Conservation (phyloP, 2,888 invertebrate genomes). For the Gymnoscelis rufifasciata region DNA sequence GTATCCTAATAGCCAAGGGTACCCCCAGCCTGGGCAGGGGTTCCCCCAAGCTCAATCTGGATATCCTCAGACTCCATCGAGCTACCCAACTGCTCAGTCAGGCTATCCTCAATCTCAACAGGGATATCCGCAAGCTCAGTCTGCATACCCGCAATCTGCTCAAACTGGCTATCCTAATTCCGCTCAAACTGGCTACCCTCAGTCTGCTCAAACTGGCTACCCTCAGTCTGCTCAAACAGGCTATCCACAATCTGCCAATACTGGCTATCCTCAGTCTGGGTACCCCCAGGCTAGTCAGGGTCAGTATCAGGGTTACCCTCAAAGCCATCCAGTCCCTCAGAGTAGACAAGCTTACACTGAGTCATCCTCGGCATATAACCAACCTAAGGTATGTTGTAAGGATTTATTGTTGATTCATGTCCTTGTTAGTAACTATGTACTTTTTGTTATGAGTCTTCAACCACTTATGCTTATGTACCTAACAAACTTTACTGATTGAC, state of each 20-base stretch:
- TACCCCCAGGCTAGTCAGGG: slow-evolving; percentile 15
- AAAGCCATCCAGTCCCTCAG: slow-evolving; percentile 40
- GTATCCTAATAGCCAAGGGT: slow-evolving; percentile 49
- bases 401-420: neutral
- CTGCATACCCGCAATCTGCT: slow-evolving; percentile 35
- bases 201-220: slow-evolving; percentile 21
- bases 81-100: slow-evolving; percentile 17
- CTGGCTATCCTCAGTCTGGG: slow-evolving; percentile 31
- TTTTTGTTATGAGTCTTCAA: neutral
- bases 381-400: slow-evolving; percentile 55
- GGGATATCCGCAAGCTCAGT: slow-evolving; percentile 25
- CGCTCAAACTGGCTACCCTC: slow-evolving; percentile 30
- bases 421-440: neutral
- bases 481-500: too few species aligned
- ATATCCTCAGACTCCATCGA: slow-evolving; percentile 25
- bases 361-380: slow-evolving; percentile 43
- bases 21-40: slow-evolving; percentile 44
- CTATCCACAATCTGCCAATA: slow-evolving; percentile 32
- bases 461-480: too few species aligned
- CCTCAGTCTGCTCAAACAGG: too few species aligned
- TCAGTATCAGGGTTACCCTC: slow-evolving; percentile 52
- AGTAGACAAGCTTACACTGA: slow-evolving; percentile 48
- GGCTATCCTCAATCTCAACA: slow-evolving; percentile 32
- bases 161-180: slow-evolving; percentile 39
- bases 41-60: slow-evolving; percentile 36